Base-by-base conservation (phyloP, 2,113 vertebrate species). In the Crotophaga sulcirostris region DNA sequence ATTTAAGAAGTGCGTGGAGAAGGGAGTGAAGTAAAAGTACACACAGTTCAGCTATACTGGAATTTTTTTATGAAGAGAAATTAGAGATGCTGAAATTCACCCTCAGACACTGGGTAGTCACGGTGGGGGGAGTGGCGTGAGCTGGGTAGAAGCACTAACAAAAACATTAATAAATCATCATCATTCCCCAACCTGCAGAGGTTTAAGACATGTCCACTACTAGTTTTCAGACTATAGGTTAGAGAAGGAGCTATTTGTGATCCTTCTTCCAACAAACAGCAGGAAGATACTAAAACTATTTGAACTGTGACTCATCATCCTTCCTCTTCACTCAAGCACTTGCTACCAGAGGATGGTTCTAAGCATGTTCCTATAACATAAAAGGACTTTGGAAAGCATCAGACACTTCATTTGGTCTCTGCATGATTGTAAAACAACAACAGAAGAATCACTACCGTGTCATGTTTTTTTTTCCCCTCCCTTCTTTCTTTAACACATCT, bases 41-140 rank as follows among this genome's bases (percentile, higher is more conserved):
- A 44, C 2, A 31, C 5, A 16, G 19, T 16, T 16, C 7, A 64
- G 9, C 15, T 80, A 45, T 38, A 72, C 19, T 25, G 24, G 72
- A 55, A 68, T 2, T 38, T 18, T 13, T 54, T 51, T 36, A 25
- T 38, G 26, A 76, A 75, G 29, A 72, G 8, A 83, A 73, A 28
- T 40, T 8, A 13, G n/a, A 64, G 42, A 51, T 52, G 16, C 20
- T 36, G 9, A 70, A 70, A 76, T 52, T 59, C 44, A 81, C 11
- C 11, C 21, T 47, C 44, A 70, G 15, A 33, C 10, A 18, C 29
- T 29, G 24, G 60, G 17, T 16, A 56, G 20, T 44, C 2, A 0
- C 3, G 8, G 13, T 5, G 7, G 6, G 24, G 4, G 11, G 16
- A 29, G 33, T 1, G 4, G 10, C 7, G 18, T 11, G 7, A 80